phyloP scores from a whole-genome alignment of 2,888 invertebrate species.

The Tyria jacobaeae region DNA sequence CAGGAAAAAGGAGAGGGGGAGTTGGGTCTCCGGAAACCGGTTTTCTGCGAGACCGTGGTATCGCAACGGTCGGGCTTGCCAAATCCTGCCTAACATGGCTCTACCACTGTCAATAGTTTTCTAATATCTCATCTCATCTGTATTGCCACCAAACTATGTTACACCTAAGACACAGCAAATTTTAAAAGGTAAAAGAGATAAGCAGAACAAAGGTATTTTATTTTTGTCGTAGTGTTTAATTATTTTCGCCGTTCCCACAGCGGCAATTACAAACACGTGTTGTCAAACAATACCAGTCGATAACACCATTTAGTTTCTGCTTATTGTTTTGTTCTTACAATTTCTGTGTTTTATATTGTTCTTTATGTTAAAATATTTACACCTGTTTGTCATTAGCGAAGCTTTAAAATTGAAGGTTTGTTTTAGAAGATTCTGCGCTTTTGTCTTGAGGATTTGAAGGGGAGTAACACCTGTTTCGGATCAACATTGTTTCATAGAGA shows the following conservation, averaged over 20 bases:
- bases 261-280: constrained; percentile 63
- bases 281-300: constrained; percentile 48
- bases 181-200: too few relatives aligned
- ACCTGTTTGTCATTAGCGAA: constrained; percentile 40
- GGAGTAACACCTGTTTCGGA: constrained; percentile 10
- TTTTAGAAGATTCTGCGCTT: constrained; percentile 22
- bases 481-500: not conserved
- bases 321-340: constrained; percentile 49
- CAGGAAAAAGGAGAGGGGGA: too few relatives aligned
- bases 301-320: constrained; percentile 44
- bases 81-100: too few relatives aligned
- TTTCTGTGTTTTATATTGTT: constrained; percentile 24
- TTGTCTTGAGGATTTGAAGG: constrained; percentile 1
- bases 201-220: constrained; percentile 23
- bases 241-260: constrained; percentile 45
- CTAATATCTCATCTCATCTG: too few relatives aligned
- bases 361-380: constrained; percentile 27
- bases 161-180: too few relatives aligned
- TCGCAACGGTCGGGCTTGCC: too few relatives aligned
- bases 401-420: constrained; percentile 15
- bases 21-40: too few relatives aligned
- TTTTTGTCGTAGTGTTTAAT: constrained; percentile 27
- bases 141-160: not conserved
- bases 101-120: too few relatives aligned
- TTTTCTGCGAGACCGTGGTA: too few relatives aligned